Evolutionary conservation across 1,140 invertebrate genomes (phyloP), one percentile per base, ranked within the genome.

Genomic region (Zophobas atratus): DNA sequence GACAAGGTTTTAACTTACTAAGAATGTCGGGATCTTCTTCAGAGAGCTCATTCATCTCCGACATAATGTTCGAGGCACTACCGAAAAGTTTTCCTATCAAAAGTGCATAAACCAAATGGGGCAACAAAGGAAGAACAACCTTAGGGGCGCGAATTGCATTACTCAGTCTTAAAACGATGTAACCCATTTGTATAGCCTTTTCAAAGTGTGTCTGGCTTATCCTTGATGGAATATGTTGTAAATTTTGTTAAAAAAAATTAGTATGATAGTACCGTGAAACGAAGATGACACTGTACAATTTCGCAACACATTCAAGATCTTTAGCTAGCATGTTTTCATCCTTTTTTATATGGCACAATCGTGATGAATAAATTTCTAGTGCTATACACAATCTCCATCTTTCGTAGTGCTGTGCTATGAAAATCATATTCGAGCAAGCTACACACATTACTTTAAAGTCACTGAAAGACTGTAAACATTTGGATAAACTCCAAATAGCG

Each of bases 401-500:
- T 8, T 79, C 76, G 43, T 76, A 78, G 73, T 81, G 76, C 6
- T 77, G 78, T 3, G 79, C 56, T 8, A 85, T 70, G 6, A 70
- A 80, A 34, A 91, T 88, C 86, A 91, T 87, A 57, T 90, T 90
- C 0, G 85, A 86, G 72, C 89, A 90, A 5, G 87, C 85, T 1
- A 84, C 84, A 70, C 90, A 91, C 0, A 91, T 81, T 0, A 87
- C 80, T 6, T 86, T 78, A 74, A 91, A 90, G 78, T 90, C 87
- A 2, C 85, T 86, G 49, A 87, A 87, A 0, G 87, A 86, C 5
- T 85, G 77, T 4, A 89, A 77, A 1, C 89, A 88, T 51, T 87
- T 86, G 77, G 87, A 88, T 43, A 91, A 78, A 46, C 88, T 85
- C 89, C 89, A 90, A 35, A 89, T 84, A 0, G 90, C 89, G 4